Evolutionary conservation across 2,888 invertebrate genomes (phyloP).

Genomic region (Cyclophora punctaria): DNA sequence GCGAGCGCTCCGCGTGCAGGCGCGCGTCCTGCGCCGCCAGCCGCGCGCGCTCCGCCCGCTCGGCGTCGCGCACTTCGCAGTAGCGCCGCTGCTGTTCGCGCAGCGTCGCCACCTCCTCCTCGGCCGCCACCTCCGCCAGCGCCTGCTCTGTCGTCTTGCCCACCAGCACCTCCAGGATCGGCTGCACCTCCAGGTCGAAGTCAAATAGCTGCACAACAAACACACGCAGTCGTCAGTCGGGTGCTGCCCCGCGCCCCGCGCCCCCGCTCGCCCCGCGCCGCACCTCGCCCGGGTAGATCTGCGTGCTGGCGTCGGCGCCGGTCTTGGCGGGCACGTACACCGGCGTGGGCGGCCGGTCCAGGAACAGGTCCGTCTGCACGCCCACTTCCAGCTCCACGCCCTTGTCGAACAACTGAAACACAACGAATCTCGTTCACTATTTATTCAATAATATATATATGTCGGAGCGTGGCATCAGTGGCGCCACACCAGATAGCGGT

Average conservation of each 20-base stretch:
- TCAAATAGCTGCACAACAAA: constrained; percentile 82
- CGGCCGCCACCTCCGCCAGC: constrained; percentile 91
- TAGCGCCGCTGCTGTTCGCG: constrained; percentile 83
- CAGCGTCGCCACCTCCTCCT: constrained; percentile 90
- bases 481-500: too few species aligned
- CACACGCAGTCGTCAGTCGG: background rate
- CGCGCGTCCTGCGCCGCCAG: constrained; percentile 86
- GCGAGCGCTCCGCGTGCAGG: constrained; percentile 61
- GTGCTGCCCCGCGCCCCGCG: background rate
- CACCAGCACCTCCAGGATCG: constrained; percentile 90
- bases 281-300: constrained; percentile 92
- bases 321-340: constrained; percentile 85
- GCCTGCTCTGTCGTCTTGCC: constrained; percentile 94
- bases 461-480: too few species aligned
- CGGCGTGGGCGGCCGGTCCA: constrained; percentile 88
- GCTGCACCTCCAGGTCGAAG: constrained; percentile 93
- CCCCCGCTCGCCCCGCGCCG: constrained; percentile 27
- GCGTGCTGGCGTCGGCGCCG: constrained; percentile 87
- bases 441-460: too few species aligned
- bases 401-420: constrained; percentile 77
- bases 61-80: constrained; percentile 82
- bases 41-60: constrained; percentile 86
- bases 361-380: constrained; percentile 91
- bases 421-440: background rate
- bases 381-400: constrained; percentile 85